phyloP scores from a whole-genome alignment of 1,140 invertebrate genomes.

The Panagrolaimus sp. region DNA sequence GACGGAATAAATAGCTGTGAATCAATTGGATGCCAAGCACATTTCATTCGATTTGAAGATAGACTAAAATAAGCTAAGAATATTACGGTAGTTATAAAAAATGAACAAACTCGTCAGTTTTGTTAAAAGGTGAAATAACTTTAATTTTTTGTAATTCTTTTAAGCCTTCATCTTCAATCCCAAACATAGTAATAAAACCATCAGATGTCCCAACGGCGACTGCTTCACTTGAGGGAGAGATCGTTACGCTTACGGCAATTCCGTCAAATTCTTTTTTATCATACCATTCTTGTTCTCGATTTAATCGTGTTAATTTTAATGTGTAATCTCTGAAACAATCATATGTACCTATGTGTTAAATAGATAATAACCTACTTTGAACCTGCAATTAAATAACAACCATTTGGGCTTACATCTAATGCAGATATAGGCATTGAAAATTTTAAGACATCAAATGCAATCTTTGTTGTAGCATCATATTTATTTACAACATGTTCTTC shows the following conservation, averaged over 20 bases:
- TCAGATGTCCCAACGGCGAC: neutral
- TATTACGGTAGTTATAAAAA: neutral
- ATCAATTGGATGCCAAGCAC: neutral
- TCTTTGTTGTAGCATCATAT: neutral
- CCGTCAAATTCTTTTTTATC: neutral
- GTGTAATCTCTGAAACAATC: constrained; percentile 5
- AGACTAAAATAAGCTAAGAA: neutral
- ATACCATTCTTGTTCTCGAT: neutral
- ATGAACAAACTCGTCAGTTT: neutral
- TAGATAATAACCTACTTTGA: neutral
- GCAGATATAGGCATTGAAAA: neutral
- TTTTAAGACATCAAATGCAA: neutral
- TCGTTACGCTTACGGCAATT: neutral
- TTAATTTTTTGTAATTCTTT: neutral
- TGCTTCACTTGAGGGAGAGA: neutral
- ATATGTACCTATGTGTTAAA: too few relatives aligned
- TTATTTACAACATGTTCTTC: neutral
- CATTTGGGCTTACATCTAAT: neutral
- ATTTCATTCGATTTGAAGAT: neutral
- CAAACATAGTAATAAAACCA: neutral
- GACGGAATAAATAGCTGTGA: neutral
- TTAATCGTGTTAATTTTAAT: neutral
- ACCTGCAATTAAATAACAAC: neutral
- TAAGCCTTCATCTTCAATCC: neutral
- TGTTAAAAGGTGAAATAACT: neutral